A percentile compares a stretch with the other conserved stretches of the same genome.
Evolutionary conservation across 2,797 vertebrate species (phyloP).

Genomic region (Poeciliopsis presidionis): DNA sequence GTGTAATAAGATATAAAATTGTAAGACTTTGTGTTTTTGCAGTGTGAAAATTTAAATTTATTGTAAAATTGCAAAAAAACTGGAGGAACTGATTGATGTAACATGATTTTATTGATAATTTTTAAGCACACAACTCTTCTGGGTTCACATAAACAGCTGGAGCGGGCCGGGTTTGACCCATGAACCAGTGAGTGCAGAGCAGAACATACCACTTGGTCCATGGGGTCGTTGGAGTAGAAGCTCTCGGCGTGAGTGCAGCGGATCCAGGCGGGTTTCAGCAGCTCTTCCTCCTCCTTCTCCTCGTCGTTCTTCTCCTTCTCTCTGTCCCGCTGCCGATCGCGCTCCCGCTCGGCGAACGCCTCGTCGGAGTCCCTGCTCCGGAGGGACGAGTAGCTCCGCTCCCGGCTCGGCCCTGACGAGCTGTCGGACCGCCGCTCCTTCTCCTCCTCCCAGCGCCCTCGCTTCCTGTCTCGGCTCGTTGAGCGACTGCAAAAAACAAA

Average conservation of each 20-base stretch:
- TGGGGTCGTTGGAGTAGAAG: slow-evolving; percentile 96
- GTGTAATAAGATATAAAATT: too few relatives aligned
- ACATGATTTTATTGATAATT: too few relatives aligned
- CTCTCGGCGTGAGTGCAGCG: slow-evolving; percentile 96
- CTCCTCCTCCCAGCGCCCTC: slow-evolving; percentile 88
- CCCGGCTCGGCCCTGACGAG: slow-evolving; percentile 80
- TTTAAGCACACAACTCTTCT: too few relatives aligned
- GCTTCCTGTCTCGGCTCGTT: slow-evolving; percentile 89
- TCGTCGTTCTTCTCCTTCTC: slow-evolving; percentile 83
- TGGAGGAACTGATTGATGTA: too few relatives aligned
- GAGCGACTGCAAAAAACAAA: slow-evolving; percentile 81
- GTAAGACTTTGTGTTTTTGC: too few relatives aligned
- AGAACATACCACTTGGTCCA: slow-evolving; percentile 96
- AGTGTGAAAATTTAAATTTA: too few relatives aligned
- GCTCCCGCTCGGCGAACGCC: slow-evolving; percentile 73
- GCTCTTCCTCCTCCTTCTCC: slow-evolving; percentile 89
- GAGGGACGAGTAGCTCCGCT: slow-evolving; percentile 80
- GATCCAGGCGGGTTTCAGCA: slow-evolving; percentile 95
- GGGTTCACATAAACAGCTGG: too few relatives aligned
- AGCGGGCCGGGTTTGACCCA: too few relatives aligned
- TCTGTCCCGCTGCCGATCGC: slow-evolving; percentile 80
- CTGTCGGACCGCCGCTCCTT: slow-evolving; percentile 82
- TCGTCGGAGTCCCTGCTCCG: slow-evolving; percentile 88
- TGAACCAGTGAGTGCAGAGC: too few relatives aligned
- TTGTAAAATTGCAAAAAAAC: too few relatives aligned